Evolutionary conservation across 1,140 invertebrate genomes (phyloP), one percentile per base, ranked within the genome.

Genomic region (Hetaerina americana): DNA sequence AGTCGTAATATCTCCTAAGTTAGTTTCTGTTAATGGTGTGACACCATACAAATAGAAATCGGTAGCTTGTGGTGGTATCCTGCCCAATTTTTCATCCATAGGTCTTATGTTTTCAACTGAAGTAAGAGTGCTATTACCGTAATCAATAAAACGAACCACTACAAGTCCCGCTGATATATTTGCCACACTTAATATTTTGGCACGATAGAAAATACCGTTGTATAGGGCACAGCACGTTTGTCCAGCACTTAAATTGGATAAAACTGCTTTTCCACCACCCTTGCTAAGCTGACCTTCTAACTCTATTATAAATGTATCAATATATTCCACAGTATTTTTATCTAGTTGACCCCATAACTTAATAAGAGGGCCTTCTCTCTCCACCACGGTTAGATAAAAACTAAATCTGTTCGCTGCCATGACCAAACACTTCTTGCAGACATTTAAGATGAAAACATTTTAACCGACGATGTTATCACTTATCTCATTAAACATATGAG

Each of bases 101-200:
- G 85, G 78, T 74, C 87, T 77, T 10, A 89, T 83, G 73, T 86
- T 84, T 27, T 80, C 79, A 28, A 83, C 73, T 2, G 82, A 78
- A 28, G 88, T 79, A n/a, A 82, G 76, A 73, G 87, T 86, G 69
- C 80, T 81, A 72, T 89, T 89, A 71, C 90, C 90, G 77, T 87
- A 91, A 78, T 92, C 90, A 5, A 91, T 82, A 71, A 90, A 89
- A 49, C 87, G 84, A 3, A 91, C 85, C 73, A 84, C 78, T 22
- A 88, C 81, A 66, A 81, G 77, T 22, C 82, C 81, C 69, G 82
- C 82, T 1, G 78, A 73, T 18, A 83, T 70, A 72, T 82, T 78
- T 8, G 78, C 78, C 5, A 79, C 78, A 70, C 79, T 84, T 66
- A 80, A 80, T 69, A 90, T 81, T 78, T 82, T 84, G 1, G 86